Conservation (phyloP, 2,888 invertebrate genomes). For the Blastobasis lacticolella region DNA sequence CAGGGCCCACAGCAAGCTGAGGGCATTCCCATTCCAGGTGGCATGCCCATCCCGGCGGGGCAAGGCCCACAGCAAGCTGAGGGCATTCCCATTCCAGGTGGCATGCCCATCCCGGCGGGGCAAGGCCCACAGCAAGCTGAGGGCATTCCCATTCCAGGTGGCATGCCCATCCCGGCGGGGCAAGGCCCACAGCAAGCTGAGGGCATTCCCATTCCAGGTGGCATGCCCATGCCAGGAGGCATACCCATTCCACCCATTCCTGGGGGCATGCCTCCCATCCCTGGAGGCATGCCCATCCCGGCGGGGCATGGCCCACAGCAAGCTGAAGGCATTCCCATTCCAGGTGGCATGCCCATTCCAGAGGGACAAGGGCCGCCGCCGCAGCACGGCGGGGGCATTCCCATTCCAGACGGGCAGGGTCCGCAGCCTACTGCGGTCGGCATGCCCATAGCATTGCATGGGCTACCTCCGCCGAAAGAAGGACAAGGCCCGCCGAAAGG, state of each 20-base stretch:
- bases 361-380: slow-evolving; percentile 34
- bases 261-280: slow-evolving; percentile 22
- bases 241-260: slow-evolving; percentile 5
- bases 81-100: slow-evolving; percentile 20
- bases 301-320: slow-evolving; percentile 6
- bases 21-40: too few species aligned
- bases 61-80: too few species aligned
- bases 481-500: too few species aligned
- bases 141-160: slow-evolving; percentile 16
- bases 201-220: too few species aligned
- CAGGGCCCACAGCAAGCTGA: neutral
- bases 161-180: slow-evolving; percentile 22
- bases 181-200: too few species aligned
- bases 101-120: slow-evolving; percentile 12
- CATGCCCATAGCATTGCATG: too few species aligned
- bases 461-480: too few species aligned
- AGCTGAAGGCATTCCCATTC: too few species aligned
- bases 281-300: slow-evolving; percentile 19
- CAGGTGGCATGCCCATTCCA: slow-evolving; percentile 12
- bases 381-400: slow-evolving; percentile 27
- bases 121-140: too few species aligned
- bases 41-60: slow-evolving; percentile 11
- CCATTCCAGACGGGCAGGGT: too few species aligned
- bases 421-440: too few species aligned
- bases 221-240: slow-evolving; percentile 15